Evolutionary conservation across 2,797 vertebrate species (phyloP), one percentile per base, ranked within the genome.

Genomic region (Odontamblyopus lacepedii): DNA sequence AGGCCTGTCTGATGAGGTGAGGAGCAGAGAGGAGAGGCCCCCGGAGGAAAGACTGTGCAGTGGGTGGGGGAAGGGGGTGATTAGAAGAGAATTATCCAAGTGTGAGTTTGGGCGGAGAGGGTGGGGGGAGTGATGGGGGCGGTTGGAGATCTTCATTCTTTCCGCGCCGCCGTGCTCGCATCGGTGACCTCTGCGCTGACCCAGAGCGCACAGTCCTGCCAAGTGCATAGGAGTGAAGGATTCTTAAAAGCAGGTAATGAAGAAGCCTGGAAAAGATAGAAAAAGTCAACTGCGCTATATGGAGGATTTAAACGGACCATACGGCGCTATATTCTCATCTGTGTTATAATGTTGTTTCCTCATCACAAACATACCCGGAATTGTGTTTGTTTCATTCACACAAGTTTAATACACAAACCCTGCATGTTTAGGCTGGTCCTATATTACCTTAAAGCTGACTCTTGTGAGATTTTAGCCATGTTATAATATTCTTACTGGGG

Each of bases 1-100:
- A 90, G 89, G 83, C 85, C 84, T 90, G 90, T 91, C 87, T 89
- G 89, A 91, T 91, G 89, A 91, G 90, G 85, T 90, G 90, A 87
- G 83, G 60, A 80, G 88, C 73, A 57, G 71, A 73, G 84, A 63
- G 76, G 30, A 63, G 64, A 76, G 68, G 71, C 44, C 63, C 63
- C 13, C 23, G 67, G 41, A 12, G 41, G 41, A 3, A 41, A 41
- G 41, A 12, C 41, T 1, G 38, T 41, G 41, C 41, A 12, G 12
- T 15, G 12, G 5, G 41, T 13, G 7, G 41, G 41, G 75, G 78
- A 78, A 77, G 77, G 48, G 90, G 85, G 89, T 89, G 85, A 92
- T 92, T 90, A 91, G 87, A 85, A 56, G 84, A 83, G 88, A 91
- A 91, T 92, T 92, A 89, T 84, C 85, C 88, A 85, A 89, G 88